Base-by-base conservation (phyloP, 37 sponge, comb jelly and placozoan species). In the Cliona cf. orientalis region DNA sequence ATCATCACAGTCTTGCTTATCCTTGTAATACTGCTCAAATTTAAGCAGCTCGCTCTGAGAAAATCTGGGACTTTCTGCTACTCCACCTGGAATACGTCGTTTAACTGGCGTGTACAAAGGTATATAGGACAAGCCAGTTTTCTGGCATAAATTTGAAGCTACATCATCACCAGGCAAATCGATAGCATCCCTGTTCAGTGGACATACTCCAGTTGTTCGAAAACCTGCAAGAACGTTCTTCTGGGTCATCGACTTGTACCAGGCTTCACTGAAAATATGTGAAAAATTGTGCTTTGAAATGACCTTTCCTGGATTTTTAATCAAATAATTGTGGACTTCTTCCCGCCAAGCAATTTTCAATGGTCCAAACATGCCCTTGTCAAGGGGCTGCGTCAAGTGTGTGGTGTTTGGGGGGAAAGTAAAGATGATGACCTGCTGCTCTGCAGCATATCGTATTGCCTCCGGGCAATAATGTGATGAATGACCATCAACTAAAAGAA, bases 401-500 rank as follows among this genome's bases (percentile, higher is more conserved):
- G 88, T 88, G 5, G 89, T 88, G 60, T 92, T 46, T 1, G 89
- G 93, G 3, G 89, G 93, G 14, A 92, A 55, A 58, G 58, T 42
- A 65, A 87, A 80, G 1, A 84, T 6, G 3, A 84, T 68, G 0
- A 88, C 75, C 7, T 58, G 42, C 19, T 85, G 37, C n/a, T 69
- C 56, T 0, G 93, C 89, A 58, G 93, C 93, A 63, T 35, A 43
- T 0, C 66, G 23, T 0, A 92, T 69, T 0, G 35, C 19, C 0
- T 40, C 65, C 9, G 85, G 86, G 23, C 41, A 19, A 67, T 61
- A 92, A 25, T 92, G 93, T 0, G 81, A 69, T 4, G 89, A 84
- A 49, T 92, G 93, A 0, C 93, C 93, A 80, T 92, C 89, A 61
- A 92, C 11, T 21, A 91, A 40, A 23, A 92, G 58, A 0, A 92